Percentiles rank a stretch among this genome's conserved stretches.
phyloP scores from a whole-genome alignment of 1,140 invertebrate genomes.

The Adoxophyes honmai region DNA sequence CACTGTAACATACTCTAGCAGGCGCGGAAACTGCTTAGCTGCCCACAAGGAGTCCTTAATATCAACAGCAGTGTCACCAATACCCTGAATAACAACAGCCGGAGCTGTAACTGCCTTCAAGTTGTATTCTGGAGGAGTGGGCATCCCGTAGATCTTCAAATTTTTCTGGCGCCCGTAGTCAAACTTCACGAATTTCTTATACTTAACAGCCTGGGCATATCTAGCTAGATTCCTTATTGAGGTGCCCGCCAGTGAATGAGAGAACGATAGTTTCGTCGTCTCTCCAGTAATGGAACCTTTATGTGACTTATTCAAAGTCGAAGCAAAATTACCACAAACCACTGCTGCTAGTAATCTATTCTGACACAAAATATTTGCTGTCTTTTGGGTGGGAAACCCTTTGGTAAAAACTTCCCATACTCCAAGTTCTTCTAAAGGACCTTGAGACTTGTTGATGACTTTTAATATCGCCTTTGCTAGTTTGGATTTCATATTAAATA shows the following conservation, averaged over 20 bases:
- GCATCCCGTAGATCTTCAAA: conserved; percentile 73
- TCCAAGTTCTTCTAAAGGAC: neutral
- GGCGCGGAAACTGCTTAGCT: neutral
- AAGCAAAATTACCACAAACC: neutral
- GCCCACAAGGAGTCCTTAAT: conserved; percentile 34
- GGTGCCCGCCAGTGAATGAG: conserved; percentile 65
- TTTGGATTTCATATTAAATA: conserved; percentile 68
- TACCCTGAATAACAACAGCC: conserved; percentile 77
- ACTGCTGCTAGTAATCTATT: neutral
- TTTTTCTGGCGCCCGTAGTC: conserved; percentile 77
- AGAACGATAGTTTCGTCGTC: neutral
- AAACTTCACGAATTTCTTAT: conserved; percentile 72
- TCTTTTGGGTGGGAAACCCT: neutral
- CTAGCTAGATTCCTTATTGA: conserved; percentile 78
- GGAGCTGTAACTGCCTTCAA: conserved; percentile 77
- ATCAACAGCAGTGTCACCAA: conserved; percentile 78
- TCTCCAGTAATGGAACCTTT: neutral
- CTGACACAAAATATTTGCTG: neutral
- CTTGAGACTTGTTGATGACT: conserved; percentile 8
- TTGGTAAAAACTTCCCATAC: neutral
- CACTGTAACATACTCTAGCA: neutral
- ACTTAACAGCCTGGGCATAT: conserved; percentile 42
- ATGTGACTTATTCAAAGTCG: neutral
- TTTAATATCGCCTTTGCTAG: conserved; percentile 1
- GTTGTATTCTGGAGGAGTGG: conserved; percentile 78